Conservation (phyloP, 2,797 vertebrate species). For the Urosaurus nigricauda region DNA sequence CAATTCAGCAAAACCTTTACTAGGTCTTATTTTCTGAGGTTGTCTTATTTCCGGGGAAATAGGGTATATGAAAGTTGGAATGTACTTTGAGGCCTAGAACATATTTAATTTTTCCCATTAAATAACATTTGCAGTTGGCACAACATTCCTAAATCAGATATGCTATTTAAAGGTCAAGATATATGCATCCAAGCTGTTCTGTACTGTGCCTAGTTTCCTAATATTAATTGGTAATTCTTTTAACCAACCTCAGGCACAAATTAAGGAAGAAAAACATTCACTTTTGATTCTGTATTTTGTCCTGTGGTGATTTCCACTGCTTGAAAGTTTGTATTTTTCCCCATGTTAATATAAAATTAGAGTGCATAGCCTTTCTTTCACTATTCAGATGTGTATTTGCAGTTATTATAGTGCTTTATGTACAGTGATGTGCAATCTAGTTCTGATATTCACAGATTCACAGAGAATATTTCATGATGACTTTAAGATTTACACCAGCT, state of each 20-base stretch:
- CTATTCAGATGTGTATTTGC: neutral
- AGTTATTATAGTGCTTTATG: neutral
- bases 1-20: no score
- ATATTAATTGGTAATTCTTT: slow-evolving; percentile 53
- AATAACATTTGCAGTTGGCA: neutral
- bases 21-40: no score
- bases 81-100: neutral
- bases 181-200: slow-evolving; percentile 35
- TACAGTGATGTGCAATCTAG: neutral
- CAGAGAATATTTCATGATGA: neutral
- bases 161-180: slow-evolving; percentile 33
- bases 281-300: slow-evolving; percentile 60
- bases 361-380: slow-evolving; percentile 16
- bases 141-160: slow-evolving; percentile 34
- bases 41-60: no score
- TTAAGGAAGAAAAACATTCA: slow-evolving; percentile 58
- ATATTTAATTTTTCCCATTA: slow-evolving; percentile 19
- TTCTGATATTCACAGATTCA: neutral
- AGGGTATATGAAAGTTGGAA: neutral
- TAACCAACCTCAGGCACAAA: slow-evolving; percentile 54
- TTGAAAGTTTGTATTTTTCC: slow-evolving; percentile 37
- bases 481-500: neutral
- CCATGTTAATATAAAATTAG: slow-evolving; percentile 46
- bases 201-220: slow-evolving; percentile 19
- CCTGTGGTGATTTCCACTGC: slow-evolving; percentile 64